phyloP scores from a whole-genome alignment of 2,797 vertebrate species.

The Leucoraja ocellata region DNA sequence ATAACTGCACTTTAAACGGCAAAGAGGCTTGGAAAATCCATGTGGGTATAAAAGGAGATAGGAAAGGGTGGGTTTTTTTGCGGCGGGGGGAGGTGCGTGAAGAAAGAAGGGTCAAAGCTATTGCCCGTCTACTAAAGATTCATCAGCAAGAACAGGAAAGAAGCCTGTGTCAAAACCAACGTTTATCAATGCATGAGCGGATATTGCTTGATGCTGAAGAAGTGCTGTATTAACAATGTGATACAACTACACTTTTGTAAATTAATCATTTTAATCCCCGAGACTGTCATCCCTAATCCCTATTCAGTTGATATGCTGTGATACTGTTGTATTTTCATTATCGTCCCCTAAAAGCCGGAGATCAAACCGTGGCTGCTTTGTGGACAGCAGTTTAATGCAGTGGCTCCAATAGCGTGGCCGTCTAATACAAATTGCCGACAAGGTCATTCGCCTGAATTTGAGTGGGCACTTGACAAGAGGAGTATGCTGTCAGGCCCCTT shows the following conservation, averaged over 20 bases:
- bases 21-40: slow-evolving; percentile 15
- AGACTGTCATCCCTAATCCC: slow-evolving; percentile 30
- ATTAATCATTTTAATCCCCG: slow-evolving; percentile 37
- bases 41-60: slow-evolving; percentile 10
- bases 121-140: slow-evolving; percentile 14
- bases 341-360: background rate
- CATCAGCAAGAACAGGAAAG: background rate
- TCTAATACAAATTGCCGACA: slow-evolving; percentile 35
- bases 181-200: background rate
- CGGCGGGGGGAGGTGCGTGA: no score
- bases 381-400: slow-evolving; percentile 34
- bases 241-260: slow-evolving; percentile 11
- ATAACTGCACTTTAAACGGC: background rate
- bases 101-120: background rate
- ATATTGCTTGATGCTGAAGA: slow-evolving; percentile 12
- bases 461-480: slow-evolving; percentile 31
- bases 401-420: background rate
- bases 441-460: slow-evolving; percentile 36
- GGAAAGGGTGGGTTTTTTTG: background rate
- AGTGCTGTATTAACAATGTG: slow-evolving; percentile 22
- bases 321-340: slow-evolving; percentile 37
- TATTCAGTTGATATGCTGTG: slow-evolving; percentile 14
- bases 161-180: background rate
- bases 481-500: slow-evolving; percentile 29
- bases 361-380: slow-evolving; percentile 20